phyloP scores from a whole-genome alignment of 2,797 vertebrate genomes.

The Ibycter americanus region DNA sequence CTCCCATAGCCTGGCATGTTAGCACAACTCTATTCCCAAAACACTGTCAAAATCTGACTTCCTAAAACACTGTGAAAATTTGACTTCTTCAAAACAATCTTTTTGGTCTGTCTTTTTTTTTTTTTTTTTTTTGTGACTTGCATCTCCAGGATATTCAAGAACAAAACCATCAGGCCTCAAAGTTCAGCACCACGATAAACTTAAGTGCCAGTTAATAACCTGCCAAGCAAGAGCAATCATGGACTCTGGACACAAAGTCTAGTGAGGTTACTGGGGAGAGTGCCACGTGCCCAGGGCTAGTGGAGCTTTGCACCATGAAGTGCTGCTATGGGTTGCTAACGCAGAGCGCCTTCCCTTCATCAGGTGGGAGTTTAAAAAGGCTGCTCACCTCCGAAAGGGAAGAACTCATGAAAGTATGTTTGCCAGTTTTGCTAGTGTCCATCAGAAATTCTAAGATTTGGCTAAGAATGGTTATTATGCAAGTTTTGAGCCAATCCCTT shows the following conservation, averaged over 20 bases:
- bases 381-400: not conserved
- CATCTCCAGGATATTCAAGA: not conserved
- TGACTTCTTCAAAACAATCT: not conserved
- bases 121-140: not conserved
- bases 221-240: not conserved
- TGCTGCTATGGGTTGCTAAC: not conserved
- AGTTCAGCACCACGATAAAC: not conserved
- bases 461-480: not conserved
- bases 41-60: not conserved
- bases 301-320: not conserved
- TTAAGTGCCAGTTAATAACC: constrained; percentile 2
- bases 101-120: accelerated
- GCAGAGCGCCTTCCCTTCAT: not conserved
- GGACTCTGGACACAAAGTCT: not conserved
- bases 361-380: not conserved
- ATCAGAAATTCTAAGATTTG: not conserved
- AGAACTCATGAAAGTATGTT: not conserved
- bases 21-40: not conserved
- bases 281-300: not conserved
- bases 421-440: not conserved
- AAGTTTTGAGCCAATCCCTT: not conserved
- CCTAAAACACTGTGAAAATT: not conserved
- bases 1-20: not conserved
- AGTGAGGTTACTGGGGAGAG: not conserved
- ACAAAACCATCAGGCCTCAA: not conserved